A percentile compares a stretch with the other conserved stretches of the same genome.
Conservation (phyloP, 2,113 vertebrate genomes). For the Bambusicola thoracicus region DNA sequence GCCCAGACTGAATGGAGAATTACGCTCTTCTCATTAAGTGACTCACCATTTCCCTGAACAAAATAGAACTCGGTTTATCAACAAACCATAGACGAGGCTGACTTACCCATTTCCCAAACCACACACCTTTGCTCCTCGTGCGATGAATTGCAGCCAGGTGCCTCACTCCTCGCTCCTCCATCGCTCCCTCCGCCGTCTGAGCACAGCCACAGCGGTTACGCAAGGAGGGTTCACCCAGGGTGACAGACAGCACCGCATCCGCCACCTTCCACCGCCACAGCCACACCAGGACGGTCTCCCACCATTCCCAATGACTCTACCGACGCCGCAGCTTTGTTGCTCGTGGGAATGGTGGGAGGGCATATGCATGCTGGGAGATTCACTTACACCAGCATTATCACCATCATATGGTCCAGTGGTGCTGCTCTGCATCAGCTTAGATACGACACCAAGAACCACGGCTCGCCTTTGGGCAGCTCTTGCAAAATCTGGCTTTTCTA, state of each 20-base stretch:
- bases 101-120: neutral
- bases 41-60: neutral
- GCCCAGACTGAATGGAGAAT: neutral
- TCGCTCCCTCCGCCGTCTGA: neutral
- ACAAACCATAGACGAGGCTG: neutral
- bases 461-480: neutral
- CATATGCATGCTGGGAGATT: neutral
- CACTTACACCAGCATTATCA: neutral
- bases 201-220: neutral
- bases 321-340: neutral
- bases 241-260: neutral
- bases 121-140: neutral
- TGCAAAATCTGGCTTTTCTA: neutral
- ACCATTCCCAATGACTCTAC: fast-evolving
- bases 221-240: neutral
- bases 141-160: neutral
- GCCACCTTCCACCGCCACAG: neutral
- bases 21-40: neutral
- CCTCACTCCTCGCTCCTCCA: neutral
- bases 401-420: neutral
- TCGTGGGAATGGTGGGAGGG: neutral
- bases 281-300: neutral
- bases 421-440: neutral
- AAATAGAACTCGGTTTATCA: neutral
- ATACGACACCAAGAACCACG: neutral